Percentiles rank a stretch among this genome's conserved stretches.
phyloP scores from a whole-genome alignment of 2,888 invertebrate genomes.

The Coenonympha arcania region DNA sequence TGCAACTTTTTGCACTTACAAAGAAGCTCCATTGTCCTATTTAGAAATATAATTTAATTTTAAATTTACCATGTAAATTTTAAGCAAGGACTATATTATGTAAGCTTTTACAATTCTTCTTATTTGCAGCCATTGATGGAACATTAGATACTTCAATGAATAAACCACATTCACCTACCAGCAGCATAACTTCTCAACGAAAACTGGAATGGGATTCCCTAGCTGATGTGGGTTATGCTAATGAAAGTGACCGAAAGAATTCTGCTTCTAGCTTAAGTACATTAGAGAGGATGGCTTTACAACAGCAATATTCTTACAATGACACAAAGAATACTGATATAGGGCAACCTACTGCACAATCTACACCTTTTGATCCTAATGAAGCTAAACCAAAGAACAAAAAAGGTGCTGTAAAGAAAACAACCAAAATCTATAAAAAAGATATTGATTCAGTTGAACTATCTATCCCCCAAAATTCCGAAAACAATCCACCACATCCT shows the following conservation, averaged over 20 bases:
- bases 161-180: conserved; percentile 79
- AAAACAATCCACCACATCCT: conserved; percentile 40
- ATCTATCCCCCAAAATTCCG: conserved; percentile 47
- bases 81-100: no score
- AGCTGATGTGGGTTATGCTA: conserved; percentile 87
- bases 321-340: conserved; percentile 46
- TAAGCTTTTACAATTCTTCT: no score
- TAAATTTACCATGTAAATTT: neutral
- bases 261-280: conserved; percentile 72
- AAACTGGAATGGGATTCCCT: conserved; percentile 91
- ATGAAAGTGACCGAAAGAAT: conserved; percentile 71
- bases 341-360: conserved; percentile 70
- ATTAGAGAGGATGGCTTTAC: conserved; percentile 76
- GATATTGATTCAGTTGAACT: conserved; percentile 58
- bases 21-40: no score
- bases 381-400: conserved; percentile 45
- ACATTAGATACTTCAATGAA: conserved; percentile 56
- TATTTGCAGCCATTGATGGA: conserved; percentile 60
- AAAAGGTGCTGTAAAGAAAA: conserved; percentile 48
- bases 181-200: conserved; percentile 81
- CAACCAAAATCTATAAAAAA: conserved; percentile 55
- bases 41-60: no score
- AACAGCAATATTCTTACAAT: conserved; percentile 64
- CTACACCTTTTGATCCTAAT: conserved; percentile 63
- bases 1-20: no score